Conservation (phyloP, 2,888 invertebrate species). For the Mycalesis mineus region DNA sequence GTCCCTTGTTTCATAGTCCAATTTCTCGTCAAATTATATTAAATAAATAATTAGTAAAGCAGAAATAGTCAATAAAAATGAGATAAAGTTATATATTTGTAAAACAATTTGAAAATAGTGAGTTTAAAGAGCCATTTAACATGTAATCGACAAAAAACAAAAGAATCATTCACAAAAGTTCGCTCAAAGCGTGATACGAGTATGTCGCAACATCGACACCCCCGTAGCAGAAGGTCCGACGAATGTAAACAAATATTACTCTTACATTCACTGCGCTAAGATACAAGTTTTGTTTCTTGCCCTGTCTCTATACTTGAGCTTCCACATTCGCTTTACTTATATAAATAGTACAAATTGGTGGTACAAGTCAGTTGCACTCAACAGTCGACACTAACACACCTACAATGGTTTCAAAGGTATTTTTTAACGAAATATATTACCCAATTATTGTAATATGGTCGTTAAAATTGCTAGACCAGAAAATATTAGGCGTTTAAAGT, state of each 20-base stretch:
- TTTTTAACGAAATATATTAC: conserved; percentile 1
- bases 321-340: conserved; percentile 5
- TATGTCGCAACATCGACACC: background rate
- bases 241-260: conserved; percentile 1
- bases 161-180: background rate
- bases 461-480: background rate
- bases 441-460: background rate
- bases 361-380: conserved; percentile 26
- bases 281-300: conserved; percentile 19
- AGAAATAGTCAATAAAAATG: no score
- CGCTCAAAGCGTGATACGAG: background rate
- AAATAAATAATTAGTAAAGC: no score
- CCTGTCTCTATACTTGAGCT: conserved; percentile 17
- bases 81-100: no score
- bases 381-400: conserved; percentile 27
- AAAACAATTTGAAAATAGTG: no score
- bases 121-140: no score
- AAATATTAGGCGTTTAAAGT: background rate
- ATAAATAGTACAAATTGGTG: conserved; percentile 27
- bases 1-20: no score
- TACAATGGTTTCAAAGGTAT: conserved; percentile 29
- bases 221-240: background rate
- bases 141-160: background rate
- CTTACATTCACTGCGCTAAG: conserved; percentile 1
- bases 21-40: no score